Base-by-base conservation (phyloP, 2,888 invertebrate species). In the Tetragnatha montana region DNA sequence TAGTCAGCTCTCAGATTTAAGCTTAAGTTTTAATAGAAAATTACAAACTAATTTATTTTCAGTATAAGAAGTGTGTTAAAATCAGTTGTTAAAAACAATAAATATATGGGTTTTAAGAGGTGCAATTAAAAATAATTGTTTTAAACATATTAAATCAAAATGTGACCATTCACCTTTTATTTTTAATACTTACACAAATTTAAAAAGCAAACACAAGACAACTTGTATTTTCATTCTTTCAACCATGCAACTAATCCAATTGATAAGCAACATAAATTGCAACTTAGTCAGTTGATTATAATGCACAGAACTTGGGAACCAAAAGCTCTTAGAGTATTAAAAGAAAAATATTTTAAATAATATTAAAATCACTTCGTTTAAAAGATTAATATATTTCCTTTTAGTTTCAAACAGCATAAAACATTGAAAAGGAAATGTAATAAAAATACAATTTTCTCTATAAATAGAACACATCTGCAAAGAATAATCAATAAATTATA, bases 151-250 rank as follows among this genome's bases (percentile, higher is more conserved):
- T 35, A 35, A 35, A 35, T 35, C 49, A 76, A 51, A 87, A 6
- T 50, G 81, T 81, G 81, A 88, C 88, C 88, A 88, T 60, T 82
- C 88, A 88, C 88, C 88, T 82, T 88, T 82, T 82, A 82, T 85
- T 79, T 79, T 85, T 73, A 88, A 88, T 88, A 88, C 78, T 88
- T 79, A 88, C 75, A 81, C 49, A 81, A 78, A 82, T 82, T 88
- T 82, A 82, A 82, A 88, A 88, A 88, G 79, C 82, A 82, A 81
- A 87, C 71, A 74, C 81, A 87, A 85, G 85, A 69, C 78, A 85
- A 76, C 84, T 76, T 84, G 49, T 50, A 51, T 79, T 60, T 60
- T 60, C 60, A 60, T 60, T 60, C 60, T 60, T 60, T 60, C 17
- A 12, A 60, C 60, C 60, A 60, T 60, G 60, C 60, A 10, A 60